A percentile compares a stretch with the other conserved stretches of the same genome.
Evolutionary conservation across 2,113 vertebrate species (phyloP).

Genomic region (Sinocyclocheilus anophthalmus): DNA sequence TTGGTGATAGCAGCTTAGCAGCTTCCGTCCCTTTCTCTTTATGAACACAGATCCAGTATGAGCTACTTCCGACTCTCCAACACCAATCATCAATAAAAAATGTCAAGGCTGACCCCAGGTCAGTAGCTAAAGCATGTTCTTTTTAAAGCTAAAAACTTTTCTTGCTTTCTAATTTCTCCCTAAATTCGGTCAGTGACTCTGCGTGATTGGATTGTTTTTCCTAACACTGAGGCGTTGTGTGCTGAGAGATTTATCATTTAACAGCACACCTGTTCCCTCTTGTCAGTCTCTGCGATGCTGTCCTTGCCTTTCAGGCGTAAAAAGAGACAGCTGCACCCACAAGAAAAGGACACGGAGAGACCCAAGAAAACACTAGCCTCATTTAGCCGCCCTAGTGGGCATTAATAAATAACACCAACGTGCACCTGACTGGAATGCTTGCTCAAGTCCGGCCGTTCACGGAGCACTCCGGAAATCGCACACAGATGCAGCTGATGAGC

Average conservation of each 20-base stretch:
- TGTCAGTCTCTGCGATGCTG: constrained; percentile 70
- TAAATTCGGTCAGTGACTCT: constrained; percentile 8
- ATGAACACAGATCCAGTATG: constrained; percentile 18
- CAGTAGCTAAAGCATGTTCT: constrained; percentile 33
- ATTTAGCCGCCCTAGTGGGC: constrained; percentile 75
- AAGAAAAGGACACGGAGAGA: constrained; percentile 64
- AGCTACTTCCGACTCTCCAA: not conserved
- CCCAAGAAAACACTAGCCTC: constrained; percentile 69
- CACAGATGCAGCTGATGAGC: constrained; percentile 76
- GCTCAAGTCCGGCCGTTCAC: constrained; percentile 62
- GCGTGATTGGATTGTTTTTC: constrained; percentile 59
- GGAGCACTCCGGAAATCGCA: constrained; percentile 73
- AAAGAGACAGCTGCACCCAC: constrained; percentile 82
- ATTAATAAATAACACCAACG: constrained; percentile 77
- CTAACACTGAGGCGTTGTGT: constrained; percentile 74
- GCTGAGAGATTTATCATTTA: constrained; percentile 69
- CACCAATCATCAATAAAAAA: constrained; percentile 19
- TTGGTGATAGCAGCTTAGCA: not conserved
- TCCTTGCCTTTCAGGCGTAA: constrained; percentile 66
- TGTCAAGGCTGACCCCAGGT: constrained; percentile 37
- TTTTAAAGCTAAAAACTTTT: not conserved
- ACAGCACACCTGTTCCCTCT: constrained; percentile 83
- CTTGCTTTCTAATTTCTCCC: constrained; percentile 45
- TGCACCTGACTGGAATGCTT: constrained; percentile 78
- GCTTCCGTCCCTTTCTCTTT: constrained; percentile 26